Evolutionary conservation across 2,113 vertebrate species (phyloP).

Genomic region (Alethe diademata): DNA sequence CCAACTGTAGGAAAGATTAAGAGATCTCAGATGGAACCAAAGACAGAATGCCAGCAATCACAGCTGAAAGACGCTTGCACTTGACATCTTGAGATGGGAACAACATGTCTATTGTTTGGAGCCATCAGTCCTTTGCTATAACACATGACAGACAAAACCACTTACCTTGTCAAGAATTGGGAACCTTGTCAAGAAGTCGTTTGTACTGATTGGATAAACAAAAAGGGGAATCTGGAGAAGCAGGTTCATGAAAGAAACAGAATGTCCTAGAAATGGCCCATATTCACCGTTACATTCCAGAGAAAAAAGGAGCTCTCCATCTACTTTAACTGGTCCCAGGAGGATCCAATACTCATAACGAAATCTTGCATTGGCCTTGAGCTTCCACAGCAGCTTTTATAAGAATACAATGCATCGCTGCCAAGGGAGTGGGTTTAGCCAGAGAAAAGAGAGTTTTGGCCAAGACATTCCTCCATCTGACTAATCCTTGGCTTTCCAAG

Average conservation of each 20-base stretch:
- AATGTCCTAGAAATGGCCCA: background rate
- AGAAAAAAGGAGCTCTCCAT: slow-evolving; percentile 39
- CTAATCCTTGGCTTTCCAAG: slow-evolving; percentile 53
- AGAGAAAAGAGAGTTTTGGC: slow-evolving; percentile 50
- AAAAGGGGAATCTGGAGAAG: background rate
- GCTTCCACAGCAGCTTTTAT: slow-evolving; percentile 53
- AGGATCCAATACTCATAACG: background rate
- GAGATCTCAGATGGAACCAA: slow-evolving; percentile 50
- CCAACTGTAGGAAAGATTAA: slow-evolving; percentile 24
- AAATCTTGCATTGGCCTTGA: slow-evolving; percentile 31
- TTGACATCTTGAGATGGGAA: slow-evolving; percentile 28
- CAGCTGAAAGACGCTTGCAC: slow-evolving; percentile 1
- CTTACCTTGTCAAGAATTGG: slow-evolving; percentile 32
- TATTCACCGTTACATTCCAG: background rate
- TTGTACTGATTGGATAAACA: slow-evolving; percentile 12
- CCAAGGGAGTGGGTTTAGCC: slow-evolving; percentile 33
- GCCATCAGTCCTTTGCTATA: background rate
- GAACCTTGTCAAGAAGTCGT: slow-evolving; percentile 18
- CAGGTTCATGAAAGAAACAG: slow-evolving; percentile 16
- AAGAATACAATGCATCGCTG: background rate
- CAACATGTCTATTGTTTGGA: slow-evolving; percentile 23
- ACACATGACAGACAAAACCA: slow-evolving; percentile 24
- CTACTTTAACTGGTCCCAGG: slow-evolving; percentile 2
- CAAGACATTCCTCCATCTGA: slow-evolving; percentile 57
- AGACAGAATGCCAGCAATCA: slow-evolving; percentile 30